Percentiles rank a stretch among this genome's conserved stretches.
These are phyloP conservation scores for Xenopus borealis DNA, from an alignment of 2,113 vertebrate species.

Conservation along the genomic window DNA sequence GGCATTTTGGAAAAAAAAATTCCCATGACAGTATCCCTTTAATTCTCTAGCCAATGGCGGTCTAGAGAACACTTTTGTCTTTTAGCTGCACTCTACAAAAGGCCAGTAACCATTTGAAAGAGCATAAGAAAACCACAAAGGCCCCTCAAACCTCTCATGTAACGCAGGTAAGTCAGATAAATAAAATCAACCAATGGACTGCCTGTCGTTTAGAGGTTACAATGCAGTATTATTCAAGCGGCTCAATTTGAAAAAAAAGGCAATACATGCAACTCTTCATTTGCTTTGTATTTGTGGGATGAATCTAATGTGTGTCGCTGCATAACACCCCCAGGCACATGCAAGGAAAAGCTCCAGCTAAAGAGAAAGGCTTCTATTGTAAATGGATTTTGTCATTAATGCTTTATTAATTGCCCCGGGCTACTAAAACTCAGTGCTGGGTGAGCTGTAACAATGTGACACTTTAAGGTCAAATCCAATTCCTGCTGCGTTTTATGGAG, in stretches of 20 bases:
- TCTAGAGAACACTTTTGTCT: no score
- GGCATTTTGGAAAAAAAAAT: no score
- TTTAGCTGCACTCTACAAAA: no score
- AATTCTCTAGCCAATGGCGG: no score
- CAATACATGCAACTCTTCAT: constrained; percentile 52
- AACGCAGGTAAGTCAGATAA: not conserved
- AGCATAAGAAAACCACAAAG: not conserved
- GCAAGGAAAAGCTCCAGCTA: constrained; percentile 78
- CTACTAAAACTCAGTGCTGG: constrained; percentile 74
- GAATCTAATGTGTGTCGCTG: constrained; percentile 72
- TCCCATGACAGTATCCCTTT: no score
- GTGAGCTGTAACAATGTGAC: constrained; percentile 90
- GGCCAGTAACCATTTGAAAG: no score
- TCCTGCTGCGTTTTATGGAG: constrained; percentile 81
- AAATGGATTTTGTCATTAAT: constrained; percentile 98
- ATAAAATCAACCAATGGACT: constrained; percentile 5
- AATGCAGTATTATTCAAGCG: constrained; percentile 52
- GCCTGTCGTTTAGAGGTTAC: constrained; percentile 48
- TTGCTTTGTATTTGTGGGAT: constrained; percentile 63
- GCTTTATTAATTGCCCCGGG: constrained; percentile 97
- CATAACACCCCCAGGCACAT: constrained; percentile 70
- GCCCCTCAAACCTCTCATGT: no score
- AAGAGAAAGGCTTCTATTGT: constrained; percentile 88
- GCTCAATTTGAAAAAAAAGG: constrained; percentile 48
- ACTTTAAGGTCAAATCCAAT: constrained; percentile 95